Evolutionary conservation across 2,888 invertebrate genomes (phyloP), one percentile per base, ranked within the genome.

Genomic region (Spisula subtruncata): DNA sequence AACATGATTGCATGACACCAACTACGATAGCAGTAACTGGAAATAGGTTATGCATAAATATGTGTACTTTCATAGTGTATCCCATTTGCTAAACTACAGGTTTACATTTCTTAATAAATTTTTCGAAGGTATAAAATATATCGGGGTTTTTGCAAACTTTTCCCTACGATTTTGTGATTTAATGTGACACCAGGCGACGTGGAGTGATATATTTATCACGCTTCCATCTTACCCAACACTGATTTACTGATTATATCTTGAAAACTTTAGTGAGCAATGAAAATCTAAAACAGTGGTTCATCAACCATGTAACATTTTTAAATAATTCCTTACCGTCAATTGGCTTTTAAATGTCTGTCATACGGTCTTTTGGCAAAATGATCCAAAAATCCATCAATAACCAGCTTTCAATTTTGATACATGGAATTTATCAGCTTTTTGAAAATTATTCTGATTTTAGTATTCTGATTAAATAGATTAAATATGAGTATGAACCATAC

Each of bases 231-330:
- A 66, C 25, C 60, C 25, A 51, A 25, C 60, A 8, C 10, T 66
- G 60, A 66, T 66, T 25, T 66, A 66, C 60, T 66, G 60, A 66
- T 66, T 25, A 66, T 25, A 8, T 66, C 60, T 66, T 66, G 60
- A 66, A 66, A 66, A 56, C 16, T 56, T 18, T 20, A 25, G 56
- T 20, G 25, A 25, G 60, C 60, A 10, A 66, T 66, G 60, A 25
- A 41, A 41, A 25, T 25, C 25, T 66, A 10, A 25, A 66, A 25
- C 60, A 66, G 60, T 25, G 60, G 8, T n/a, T n/a, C n/a, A 66
- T 25, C 12, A 66, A n/a, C 10, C 60, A 66, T n/a, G n/a, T 25
- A 66, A 5, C 56, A n/a, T 56, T 6, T n/a, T 56, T 14, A 20
- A n/a, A 56, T 56, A 56, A 56, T n/a, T n/a, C 18, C 16, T 56